Percentiles rank a stretch among this genome's conserved stretches.
Evolutionary conservation across 2,113 vertebrate species (phyloP).

Genomic region (Cyprinodon brontotheroides): DNA sequence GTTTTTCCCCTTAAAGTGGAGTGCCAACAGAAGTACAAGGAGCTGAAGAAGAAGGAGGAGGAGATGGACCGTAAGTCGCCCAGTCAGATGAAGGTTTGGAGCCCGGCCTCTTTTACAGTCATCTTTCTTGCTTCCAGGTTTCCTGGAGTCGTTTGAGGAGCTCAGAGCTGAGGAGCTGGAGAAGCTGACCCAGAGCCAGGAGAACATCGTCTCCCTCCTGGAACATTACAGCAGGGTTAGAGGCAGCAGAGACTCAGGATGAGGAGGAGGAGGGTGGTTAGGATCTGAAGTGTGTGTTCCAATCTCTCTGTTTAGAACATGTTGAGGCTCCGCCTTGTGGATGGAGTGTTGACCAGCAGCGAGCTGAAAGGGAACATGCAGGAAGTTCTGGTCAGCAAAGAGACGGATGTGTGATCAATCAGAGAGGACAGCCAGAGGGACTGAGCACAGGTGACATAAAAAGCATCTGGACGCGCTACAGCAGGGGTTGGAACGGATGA

Average conservation of each 20-base stretch:
- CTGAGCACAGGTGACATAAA: slow-evolving; percentile 86
- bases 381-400: slow-evolving; percentile 94
- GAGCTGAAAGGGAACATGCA: slow-evolving; percentile 95
- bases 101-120: too few relatives aligned
- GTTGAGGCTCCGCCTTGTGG: slow-evolving; percentile 87
- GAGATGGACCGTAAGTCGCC: slow-evolving; percentile 90
- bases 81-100: background rate
- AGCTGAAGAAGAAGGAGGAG: slow-evolving; percentile 91
- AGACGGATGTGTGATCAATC: slow-evolving; percentile 96
- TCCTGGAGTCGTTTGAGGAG: slow-evolving; percentile 87
- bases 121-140: slow-evolving; percentile 74
- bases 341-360: slow-evolving; percentile 87
- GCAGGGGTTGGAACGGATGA: background rate
- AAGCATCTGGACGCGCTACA: background rate
- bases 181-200: slow-evolving; percentile 81
- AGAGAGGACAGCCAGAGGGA: slow-evolving; percentile 89
- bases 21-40: slow-evolving; percentile 92
- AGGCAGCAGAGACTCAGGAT: background rate
- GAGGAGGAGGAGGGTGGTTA: too few relatives aligned
- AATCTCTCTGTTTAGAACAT: slow-evolving; percentile 82
- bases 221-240: slow-evolving; percentile 87
- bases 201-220: slow-evolving; percentile 85
- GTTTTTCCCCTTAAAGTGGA: slow-evolving; percentile 79
- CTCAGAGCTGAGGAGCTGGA: slow-evolving; percentile 81
- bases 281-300: too few relatives aligned